Conservation (phyloP, 2,888 invertebrate species). For the Holacanthella duospinosa region DNA sequence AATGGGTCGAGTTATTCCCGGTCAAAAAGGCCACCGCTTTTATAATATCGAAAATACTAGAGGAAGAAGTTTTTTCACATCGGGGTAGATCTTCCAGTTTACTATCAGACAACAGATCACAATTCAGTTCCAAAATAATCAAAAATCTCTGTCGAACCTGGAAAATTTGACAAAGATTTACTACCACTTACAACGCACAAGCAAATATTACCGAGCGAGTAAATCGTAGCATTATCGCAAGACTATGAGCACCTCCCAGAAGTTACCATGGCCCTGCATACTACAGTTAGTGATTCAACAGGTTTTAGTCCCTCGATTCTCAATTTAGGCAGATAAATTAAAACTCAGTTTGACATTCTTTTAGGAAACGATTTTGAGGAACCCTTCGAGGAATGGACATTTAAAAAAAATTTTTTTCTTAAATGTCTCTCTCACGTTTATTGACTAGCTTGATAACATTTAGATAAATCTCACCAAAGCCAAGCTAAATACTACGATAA, state of each 20-base stretch:
- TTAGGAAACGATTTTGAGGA: conserved; percentile 8
- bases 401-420: background rate
- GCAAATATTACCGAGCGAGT: conserved; percentile 22
- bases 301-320: conserved; percentile 22
- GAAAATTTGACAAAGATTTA: conserved; percentile 19
- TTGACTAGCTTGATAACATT: conserved; percentile 7
- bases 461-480: too few relatives aligned
- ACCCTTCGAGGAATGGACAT: too few relatives aligned
- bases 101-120: conserved; percentile 22
- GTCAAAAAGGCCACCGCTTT: conserved; percentile 18
- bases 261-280: conserved; percentile 17
- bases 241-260: conserved; percentile 12
- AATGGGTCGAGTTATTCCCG: conserved; percentile 25
- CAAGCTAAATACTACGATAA: conserved; percentile 17
- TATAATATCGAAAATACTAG: conserved; percentile 12
- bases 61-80: conserved; percentile 21
- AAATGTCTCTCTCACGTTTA: conserved; percentile 4
- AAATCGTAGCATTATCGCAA: conserved; percentile 19
- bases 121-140: conserved; percentile 18
- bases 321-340: conserved; percentile 18
- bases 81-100: conserved; percentile 22
- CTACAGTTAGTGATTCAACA: conserved; percentile 19
- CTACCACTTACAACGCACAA: conserved; percentile 29
- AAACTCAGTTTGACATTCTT: conserved; percentile 18
- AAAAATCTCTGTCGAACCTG: conserved; percentile 11